phyloP scores from a whole-genome alignment of 2,888 invertebrate species.

The Agrilus cyanescens region DNA sequence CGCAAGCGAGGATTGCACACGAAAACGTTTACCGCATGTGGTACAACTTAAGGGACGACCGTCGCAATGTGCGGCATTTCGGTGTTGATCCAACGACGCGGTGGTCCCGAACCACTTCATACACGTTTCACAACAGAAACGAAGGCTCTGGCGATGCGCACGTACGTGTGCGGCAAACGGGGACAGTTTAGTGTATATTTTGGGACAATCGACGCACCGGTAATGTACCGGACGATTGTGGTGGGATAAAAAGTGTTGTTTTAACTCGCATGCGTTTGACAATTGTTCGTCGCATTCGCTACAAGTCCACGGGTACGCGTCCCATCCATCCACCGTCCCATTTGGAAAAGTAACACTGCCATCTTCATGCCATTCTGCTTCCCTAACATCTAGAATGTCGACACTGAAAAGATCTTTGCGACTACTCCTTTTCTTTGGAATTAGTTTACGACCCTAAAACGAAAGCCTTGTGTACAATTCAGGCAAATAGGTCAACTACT shows the following conservation, averaged over 20 bases:
- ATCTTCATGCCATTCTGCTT: slow-evolving; percentile 28
- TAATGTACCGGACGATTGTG: slow-evolving; percentile 53
- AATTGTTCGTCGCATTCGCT: slow-evolving; percentile 40
- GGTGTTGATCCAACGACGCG: slow-evolving; percentile 31
- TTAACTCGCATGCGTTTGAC: slow-evolving; percentile 38
- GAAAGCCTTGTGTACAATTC: no score
- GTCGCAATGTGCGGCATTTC: slow-evolving; percentile 37
- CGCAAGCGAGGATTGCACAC: slow-evolving; percentile 43
- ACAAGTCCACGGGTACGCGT: slow-evolving; percentile 41
- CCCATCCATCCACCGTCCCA: slow-evolving; percentile 30
- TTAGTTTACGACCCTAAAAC: no score
- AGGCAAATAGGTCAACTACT: no score
- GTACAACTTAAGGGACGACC: slow-evolving; percentile 40
- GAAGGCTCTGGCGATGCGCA: slow-evolving; percentile 47
- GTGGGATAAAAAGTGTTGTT: slow-evolving; percentile 47
- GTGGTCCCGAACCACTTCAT: slow-evolving; percentile 43
- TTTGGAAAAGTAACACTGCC: slow-evolving; percentile 27
- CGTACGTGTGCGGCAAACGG: slow-evolving; percentile 53
- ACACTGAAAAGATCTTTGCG: no score
- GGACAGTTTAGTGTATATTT: slow-evolving; percentile 47
- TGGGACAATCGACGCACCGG: slow-evolving; percentile 55
- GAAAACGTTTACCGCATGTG: slow-evolving; percentile 44
- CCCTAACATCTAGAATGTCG: slow-evolving; percentile 16
- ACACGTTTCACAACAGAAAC: slow-evolving; percentile 44
- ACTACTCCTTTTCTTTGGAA: no score